Evolutionary conservation across 1,140 invertebrate species (phyloP), one percentile per base, ranked within the genome.

Genomic region (Drosophila virilis): DNA sequence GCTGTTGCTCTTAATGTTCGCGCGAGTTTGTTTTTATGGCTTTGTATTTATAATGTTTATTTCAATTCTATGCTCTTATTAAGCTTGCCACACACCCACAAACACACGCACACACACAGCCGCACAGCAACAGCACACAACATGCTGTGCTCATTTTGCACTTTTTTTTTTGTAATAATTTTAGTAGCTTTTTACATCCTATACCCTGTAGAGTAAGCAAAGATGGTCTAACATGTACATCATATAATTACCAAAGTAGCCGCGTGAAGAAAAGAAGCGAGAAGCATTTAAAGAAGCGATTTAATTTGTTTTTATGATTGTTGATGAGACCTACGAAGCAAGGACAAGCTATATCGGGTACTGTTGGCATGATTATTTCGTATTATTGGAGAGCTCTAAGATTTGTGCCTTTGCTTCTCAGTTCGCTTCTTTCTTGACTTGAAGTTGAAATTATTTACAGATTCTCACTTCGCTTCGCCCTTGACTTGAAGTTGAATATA

Each of bases 41-140:
- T 88, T 88, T 88, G 68, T 86, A 82, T 88, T 86, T 86, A 88
- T 86, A 86, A 86, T 86, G 82, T 88, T 86, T 82, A 86, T 88
- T 88, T 76, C 83, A 82, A 88, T 86, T 88, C 61, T 69, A 69
- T 78, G 75, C 75, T 78, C 81, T 79, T 86, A 86, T 86, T 88
- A 68, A 77, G 81, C 81, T 67, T 58, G 37, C 42, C 33, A 51
- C 40, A 64, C 46, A 58, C 48, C n/a, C 60, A 33, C 57, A 66
- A 33, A 59, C 64, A 46, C 40, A 32, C 15, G 59, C 58, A 51
- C 28, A 33, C 51, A 59, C 50, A 38, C 22, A 57, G 33, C 40
- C 3, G 22, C 22, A 22, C 22, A 22, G 22, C 22, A 22, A 22
- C 22, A 22, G 32, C 51, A 59, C 32, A 38, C 22, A 57, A 38